Conservation (phyloP, 2,113 vertebrate genomes). For the Boulengeromyrus knoepffleri region DNA sequence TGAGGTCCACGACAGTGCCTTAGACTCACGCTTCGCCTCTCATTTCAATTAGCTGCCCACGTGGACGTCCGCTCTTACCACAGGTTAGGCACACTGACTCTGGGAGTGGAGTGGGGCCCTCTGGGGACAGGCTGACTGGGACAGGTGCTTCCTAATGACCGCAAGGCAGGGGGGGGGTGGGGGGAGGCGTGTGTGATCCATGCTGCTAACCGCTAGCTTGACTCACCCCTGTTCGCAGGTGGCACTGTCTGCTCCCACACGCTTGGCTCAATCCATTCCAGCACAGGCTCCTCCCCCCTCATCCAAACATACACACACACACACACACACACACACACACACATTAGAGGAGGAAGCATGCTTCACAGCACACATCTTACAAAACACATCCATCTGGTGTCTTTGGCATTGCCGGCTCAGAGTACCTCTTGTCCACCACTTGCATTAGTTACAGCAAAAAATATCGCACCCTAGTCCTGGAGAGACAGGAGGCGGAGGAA, state of each 20-base stretch:
- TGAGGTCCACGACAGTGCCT: constrained; percentile 60
- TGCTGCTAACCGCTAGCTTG: background rate
- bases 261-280: background rate
- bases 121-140: constrained; percentile 1
- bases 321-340: background rate
- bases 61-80: background rate
- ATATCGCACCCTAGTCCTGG: constrained; percentile 5
- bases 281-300: background rate
- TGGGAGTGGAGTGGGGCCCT: background rate
- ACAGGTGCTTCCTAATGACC: background rate
- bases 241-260: background rate
- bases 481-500: constrained; percentile 7
- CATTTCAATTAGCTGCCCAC: constrained; percentile 73
- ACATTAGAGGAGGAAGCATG: background rate
- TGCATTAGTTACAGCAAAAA: constrained; percentile 12
- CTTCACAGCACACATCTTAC: constrained; percentile 4
- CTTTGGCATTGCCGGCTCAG: background rate
- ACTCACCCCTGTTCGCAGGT: background rate
- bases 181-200: background rate
- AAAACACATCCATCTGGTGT: constrained; percentile 15
- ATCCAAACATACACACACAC: background rate
- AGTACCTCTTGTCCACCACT: background rate
- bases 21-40: constrained; percentile 70
- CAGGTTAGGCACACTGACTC: constrained; percentile 34
- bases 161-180: background rate